Evolutionary conservation across 2,888 invertebrate species (phyloP).

Genomic region (Mongoloraphidia duomilia): DNA sequence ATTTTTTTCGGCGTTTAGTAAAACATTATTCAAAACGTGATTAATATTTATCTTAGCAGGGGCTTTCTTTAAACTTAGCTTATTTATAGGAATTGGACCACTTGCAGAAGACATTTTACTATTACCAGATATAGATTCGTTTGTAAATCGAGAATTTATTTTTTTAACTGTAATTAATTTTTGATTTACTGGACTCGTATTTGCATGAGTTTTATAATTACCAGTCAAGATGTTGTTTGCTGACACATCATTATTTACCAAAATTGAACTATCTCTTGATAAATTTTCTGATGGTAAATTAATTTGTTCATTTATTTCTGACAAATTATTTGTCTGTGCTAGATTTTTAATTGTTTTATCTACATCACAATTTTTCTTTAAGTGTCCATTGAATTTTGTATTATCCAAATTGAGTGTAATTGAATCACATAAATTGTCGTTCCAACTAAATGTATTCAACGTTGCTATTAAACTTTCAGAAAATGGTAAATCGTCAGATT

Average conservation of each 20-base stretch:
- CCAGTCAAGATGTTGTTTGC: neutral
- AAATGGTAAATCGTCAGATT: constrained; percentile 17
- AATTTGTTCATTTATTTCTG: neutral
- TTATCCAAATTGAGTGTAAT: too few species aligned
- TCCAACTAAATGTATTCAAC: constrained; percentile 11
- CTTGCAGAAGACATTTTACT: too few species aligned
- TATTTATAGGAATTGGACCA: too few species aligned
- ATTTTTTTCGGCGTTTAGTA: too few species aligned
- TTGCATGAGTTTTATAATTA: neutral
- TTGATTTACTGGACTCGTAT: neutral
- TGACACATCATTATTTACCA: neutral
- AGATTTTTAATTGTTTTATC: neutral
- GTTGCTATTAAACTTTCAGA: constrained; percentile 9
- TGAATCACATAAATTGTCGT: neutral
- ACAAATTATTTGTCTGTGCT: neutral
- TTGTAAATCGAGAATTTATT: too few species aligned
- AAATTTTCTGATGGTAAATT: neutral
- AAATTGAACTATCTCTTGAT: neutral
- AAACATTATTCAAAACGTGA: too few species aligned
- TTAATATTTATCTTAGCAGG: too few species aligned
- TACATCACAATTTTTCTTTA: neutral
- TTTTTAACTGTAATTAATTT: too few species aligned
- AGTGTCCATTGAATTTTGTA: too few species aligned
- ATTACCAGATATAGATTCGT: too few species aligned
- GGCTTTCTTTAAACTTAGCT: too few species aligned